Evolutionary conservation across 2,888 invertebrate species (phyloP).

Genomic region (Scaeva pyrastri): DNA sequence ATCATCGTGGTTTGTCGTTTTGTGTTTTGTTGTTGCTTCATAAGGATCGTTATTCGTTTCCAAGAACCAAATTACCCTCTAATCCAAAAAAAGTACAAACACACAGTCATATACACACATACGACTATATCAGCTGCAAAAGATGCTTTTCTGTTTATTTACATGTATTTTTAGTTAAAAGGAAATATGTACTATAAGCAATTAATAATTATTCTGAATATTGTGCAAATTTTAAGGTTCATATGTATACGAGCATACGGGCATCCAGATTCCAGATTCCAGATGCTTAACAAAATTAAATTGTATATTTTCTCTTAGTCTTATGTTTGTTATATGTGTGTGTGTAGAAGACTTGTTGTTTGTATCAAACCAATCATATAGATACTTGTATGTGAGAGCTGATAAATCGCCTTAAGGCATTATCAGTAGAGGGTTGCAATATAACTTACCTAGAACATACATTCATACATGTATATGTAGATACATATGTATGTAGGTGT

Average conservation of each 20-base stretch:
- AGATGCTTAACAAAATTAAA: constrained; percentile 68
- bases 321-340: background rate
- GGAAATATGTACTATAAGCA: constrained; percentile 15
- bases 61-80: constrained; percentile 35
- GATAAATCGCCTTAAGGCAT: background rate
- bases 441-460: too few species aligned
- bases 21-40: too few species aligned
- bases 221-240: constrained; percentile 63
- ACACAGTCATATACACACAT: background rate
- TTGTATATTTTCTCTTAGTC: constrained; percentile 48
- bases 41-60: background rate
- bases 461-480: too few species aligned
- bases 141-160: background rate
- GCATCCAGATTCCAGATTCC: too few species aligned
- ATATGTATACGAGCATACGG: background rate
- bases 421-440: background rate
- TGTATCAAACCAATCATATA: too few species aligned
- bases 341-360: background rate
- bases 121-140: background rate
- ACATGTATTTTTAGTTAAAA: background rate
- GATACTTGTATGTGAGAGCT: background rate
- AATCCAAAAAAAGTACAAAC: constrained; percentile 37
- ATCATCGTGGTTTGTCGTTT: background rate
- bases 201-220: constrained; percentile 64
- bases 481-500: background rate